Percentiles rank a stretch among this genome's conserved stretches.
Conservation (phyloP, 2,888 invertebrate genomes). For the Stenotaenia linearis region DNA sequence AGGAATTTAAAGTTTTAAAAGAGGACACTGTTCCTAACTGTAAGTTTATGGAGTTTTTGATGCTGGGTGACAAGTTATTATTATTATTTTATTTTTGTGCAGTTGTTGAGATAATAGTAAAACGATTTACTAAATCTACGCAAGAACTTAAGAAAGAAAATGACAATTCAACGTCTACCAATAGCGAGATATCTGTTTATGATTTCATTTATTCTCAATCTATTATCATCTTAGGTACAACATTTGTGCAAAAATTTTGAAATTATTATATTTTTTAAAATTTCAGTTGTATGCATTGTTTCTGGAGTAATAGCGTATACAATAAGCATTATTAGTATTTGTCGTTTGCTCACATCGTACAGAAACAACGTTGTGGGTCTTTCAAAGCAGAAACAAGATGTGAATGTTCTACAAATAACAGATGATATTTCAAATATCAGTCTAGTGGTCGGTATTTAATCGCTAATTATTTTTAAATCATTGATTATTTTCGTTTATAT, state of each 20-base stretch:
- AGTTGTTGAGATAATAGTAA: neutral
- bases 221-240: neutral
- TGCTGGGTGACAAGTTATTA: no score
- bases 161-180: no score
- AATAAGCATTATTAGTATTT: neutral
- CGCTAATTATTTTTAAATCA: no score
- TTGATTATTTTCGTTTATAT: neutral
- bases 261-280: no score
- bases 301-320: neutral
- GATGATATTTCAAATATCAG: neutral
- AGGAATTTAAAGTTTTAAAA: no score
- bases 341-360: neutral
- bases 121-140: neutral
- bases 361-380: neutral
- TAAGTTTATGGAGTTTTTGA: no score
- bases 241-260: no score
- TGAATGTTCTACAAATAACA: neutral
- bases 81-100: neutral
- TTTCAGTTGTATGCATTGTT: no score
- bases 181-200: neutral
- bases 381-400: neutral
- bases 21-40: no score
- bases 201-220: neutral
- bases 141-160: neutral
- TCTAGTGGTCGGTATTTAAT: neutral